Conservation (phyloP, 2,113 vertebrate species). For the Pteruthius melanotis region DNA sequence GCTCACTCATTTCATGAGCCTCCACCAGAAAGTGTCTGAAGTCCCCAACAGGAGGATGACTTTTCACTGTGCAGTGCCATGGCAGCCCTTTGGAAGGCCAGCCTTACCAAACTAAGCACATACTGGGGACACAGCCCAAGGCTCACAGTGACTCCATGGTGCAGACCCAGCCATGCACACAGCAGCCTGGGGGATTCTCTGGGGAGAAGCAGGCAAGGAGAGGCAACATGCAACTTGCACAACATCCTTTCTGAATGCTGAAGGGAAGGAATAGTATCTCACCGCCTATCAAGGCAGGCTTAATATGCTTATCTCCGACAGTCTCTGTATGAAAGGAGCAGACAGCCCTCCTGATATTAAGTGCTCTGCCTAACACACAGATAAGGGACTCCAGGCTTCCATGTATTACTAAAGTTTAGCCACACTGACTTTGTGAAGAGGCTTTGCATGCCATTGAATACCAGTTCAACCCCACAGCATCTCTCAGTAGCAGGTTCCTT, state of each 20-base stretch:
- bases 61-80: background rate
- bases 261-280: background rate
- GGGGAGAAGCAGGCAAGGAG: background rate
- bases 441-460: background rate
- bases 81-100: background rate
- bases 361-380: background rate
- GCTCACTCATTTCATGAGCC: fast-evolving
- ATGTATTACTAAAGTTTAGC: background rate
- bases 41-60: background rate
- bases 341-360: background rate
- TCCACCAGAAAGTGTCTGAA: background rate
- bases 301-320: background rate
- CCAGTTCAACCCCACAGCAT: background rate
- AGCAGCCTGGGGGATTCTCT: background rate
- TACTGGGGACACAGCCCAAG: background rate
- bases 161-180: background rate
- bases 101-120: background rate
- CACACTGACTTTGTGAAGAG: background rate
- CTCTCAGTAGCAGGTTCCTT: background rate
- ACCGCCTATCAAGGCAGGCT: background rate
- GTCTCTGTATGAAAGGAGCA: background rate
- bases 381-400: background rate
- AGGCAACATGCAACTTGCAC: background rate
- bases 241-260: background rate
- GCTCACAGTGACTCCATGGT: background rate